phyloP scores from a whole-genome alignment of 2,113 vertebrate genomes.

The Oplegnathus fasciatus region DNA sequence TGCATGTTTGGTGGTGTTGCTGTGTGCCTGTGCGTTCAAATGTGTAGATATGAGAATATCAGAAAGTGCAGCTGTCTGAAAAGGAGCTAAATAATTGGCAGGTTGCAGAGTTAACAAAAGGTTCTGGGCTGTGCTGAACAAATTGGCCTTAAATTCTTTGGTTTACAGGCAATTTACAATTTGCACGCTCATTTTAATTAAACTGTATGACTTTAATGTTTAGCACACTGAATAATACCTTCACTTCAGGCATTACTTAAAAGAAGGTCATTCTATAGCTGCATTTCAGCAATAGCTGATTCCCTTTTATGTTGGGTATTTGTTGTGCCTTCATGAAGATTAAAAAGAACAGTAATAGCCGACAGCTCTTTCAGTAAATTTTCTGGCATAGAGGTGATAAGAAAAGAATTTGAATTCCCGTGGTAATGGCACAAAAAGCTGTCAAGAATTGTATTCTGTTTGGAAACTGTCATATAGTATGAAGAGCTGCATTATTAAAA shows the following conservation, averaged over 20 bases:
- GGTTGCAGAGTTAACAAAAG: conserved; percentile 48
- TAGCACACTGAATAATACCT: conserved; percentile 38
- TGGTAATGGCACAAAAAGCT: conserved; percentile 41
- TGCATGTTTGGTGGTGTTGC: not conserved
- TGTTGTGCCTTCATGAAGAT: conserved; percentile 65
- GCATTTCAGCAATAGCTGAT: conserved; percentile 41
- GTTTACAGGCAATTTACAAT: conserved; percentile 56
- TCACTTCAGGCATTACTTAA: conserved; percentile 58
- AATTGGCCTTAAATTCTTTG: conserved; percentile 48
- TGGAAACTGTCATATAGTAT: conserved; percentile 36
- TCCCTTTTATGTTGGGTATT: conserved; percentile 68
- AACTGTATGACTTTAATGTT: conserved; percentile 64
- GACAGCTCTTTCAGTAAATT: conserved; percentile 66
- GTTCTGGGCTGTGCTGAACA: conserved; percentile 37
- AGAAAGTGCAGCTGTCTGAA: conserved; percentile 37
- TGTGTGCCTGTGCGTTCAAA: not conserved
- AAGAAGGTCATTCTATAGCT: conserved; percentile 66
- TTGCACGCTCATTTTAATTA: conserved; percentile 59
- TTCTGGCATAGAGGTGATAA: conserved; percentile 74
- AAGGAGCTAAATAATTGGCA: conserved; percentile 36
- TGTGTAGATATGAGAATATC: conserved; percentile 42
- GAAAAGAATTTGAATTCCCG: conserved; percentile 59
- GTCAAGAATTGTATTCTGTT: conserved; percentile 51
- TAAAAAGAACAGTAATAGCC: conserved; percentile 67
- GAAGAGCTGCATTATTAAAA: conserved; percentile 46